Conservation (phyloP, 2,888 invertebrate genomes). For the Idaea aversata region DNA sequence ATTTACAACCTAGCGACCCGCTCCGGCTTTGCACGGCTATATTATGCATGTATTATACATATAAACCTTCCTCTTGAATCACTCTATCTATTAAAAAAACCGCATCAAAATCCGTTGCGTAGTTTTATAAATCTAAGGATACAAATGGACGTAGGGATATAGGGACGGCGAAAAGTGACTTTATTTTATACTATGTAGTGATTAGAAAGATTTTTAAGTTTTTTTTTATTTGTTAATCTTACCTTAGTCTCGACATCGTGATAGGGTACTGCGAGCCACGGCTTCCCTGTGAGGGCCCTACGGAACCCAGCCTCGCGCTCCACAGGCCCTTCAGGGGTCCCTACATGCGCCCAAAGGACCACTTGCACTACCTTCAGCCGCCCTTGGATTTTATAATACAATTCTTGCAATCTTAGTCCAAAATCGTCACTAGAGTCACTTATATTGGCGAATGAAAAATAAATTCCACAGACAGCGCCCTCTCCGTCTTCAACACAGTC, state of each 20-base stretch:
- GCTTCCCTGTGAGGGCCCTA: slow-evolving; percentile 81
- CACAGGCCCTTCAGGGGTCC: slow-evolving; percentile 80
- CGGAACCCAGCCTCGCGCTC: slow-evolving; percentile 84
- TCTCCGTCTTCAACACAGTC: slow-evolving; percentile 73
- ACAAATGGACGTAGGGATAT: too few species aligned
- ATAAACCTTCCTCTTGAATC: too few species aligned
- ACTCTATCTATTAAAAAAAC: too few species aligned
- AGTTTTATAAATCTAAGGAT: too few species aligned
- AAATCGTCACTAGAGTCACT: slow-evolving; percentile 85
- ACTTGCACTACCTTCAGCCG: slow-evolving; percentile 84
- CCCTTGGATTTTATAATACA: slow-evolving; percentile 75
- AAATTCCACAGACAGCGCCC: slow-evolving; percentile 81
- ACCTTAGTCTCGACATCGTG: slow-evolving; percentile 86
- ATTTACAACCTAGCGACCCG: too few species aligned
- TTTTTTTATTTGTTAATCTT: slow-evolving; percentile 26
- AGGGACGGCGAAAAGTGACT: too few species aligned
- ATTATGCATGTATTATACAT: too few species aligned
- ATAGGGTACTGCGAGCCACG: slow-evolving; percentile 86
- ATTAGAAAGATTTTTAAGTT: not conserved
- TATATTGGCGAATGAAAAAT: slow-evolving; percentile 86
- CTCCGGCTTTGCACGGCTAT: too few species aligned
- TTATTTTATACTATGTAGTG: too few species aligned
- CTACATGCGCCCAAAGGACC: slow-evolving; percentile 83
- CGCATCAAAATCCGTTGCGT: too few species aligned
- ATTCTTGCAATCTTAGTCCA: slow-evolving; percentile 81